Evolutionary conservation across 2,797 vertebrate genomes (phyloP).

Genomic region (Oceanodroma leucorhoa): DNA sequence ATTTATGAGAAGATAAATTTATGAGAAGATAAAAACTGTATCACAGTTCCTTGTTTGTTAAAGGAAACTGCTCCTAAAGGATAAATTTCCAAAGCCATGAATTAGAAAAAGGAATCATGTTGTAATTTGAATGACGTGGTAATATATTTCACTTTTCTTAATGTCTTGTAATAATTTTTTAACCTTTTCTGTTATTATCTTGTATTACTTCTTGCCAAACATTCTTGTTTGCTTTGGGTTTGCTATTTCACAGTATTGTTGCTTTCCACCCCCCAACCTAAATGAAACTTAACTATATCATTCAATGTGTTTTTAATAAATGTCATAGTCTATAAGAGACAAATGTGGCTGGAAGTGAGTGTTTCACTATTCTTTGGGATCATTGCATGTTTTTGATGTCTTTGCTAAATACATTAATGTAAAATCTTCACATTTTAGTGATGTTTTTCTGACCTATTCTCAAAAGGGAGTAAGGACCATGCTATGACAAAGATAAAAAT

Average conservation of each 20-base stretch:
- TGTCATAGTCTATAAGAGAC: background rate
- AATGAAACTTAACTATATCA: background rate
- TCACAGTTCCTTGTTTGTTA: background rate
- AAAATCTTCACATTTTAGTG: background rate
- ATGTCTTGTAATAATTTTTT: background rate
- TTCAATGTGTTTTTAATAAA: background rate
- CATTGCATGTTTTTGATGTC: background rate
- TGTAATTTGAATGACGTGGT: background rate
- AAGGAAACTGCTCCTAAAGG: background rate
- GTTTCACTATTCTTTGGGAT: background rate
- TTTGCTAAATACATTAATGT: background rate
- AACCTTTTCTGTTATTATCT: background rate
- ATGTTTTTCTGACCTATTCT: background rate
- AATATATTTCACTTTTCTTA: background rate
- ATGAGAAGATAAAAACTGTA: background rate
- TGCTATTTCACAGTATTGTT: background rate
- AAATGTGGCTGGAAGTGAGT: background rate
- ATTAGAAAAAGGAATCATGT: background rate
- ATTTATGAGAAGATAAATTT: background rate
- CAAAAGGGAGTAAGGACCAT: background rate
- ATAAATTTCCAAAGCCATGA: background rate
- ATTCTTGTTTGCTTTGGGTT: background rate
- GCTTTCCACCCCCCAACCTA: background rate
- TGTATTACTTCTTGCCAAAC: background rate
- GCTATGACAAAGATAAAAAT: background rate